Base-by-base conservation (phyloP, 2,113 vertebrate genomes). In the Hippopotamus amphibius region DNA sequence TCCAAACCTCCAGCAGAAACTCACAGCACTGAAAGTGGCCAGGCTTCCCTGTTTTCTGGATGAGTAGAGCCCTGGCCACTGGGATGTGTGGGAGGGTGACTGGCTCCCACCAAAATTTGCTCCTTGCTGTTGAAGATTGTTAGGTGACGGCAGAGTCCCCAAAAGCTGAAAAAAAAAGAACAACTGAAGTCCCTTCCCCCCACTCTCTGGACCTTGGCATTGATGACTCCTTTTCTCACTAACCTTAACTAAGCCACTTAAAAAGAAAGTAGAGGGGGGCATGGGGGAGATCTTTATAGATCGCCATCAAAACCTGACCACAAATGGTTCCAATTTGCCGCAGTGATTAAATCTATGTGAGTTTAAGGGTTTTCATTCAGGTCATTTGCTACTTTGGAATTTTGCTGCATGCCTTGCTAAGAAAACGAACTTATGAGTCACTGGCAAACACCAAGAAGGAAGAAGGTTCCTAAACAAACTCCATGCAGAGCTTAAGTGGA, bases 241-340 rank as follows among this genome's bases (percentile, higher is more conserved):
- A 97, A 97, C 92, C 92, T 97, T 97, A 97, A 94, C 97, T 96
- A 97, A 98, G 97, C 98, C 97, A 97, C 97, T 98, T 98, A 98
- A 98, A 98, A 98, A 93, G 94, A 80, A 97, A 98, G 96, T 87
- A 76, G 59, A 98, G 98, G 98, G 72, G 98, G 98, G 98, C 98
- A 98, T 95, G 96, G 98, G 98, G 99, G 99, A 98, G 98, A 98
- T 98, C 98, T 98, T 99, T 98, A 98, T 98, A 98, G 94, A 97
- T 96, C 84, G n/a, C 98, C 99, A 99, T 99, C 99, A 99, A 99
- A 99, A 99, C 95, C 98, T 98, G 97, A 92, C 98, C 99, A 98
- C 99, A 98, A 99, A 98, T 99, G 99, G 99, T 99, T 99, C 99
- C 99, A 99, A 99, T 99, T 99, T 99, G 99, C 99, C 98, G 98